These are phyloP conservation scores for Ferrisia virgata DNA, from an alignment of 2,888 invertebrate genomes.

Conservation along the genomic window DNA sequence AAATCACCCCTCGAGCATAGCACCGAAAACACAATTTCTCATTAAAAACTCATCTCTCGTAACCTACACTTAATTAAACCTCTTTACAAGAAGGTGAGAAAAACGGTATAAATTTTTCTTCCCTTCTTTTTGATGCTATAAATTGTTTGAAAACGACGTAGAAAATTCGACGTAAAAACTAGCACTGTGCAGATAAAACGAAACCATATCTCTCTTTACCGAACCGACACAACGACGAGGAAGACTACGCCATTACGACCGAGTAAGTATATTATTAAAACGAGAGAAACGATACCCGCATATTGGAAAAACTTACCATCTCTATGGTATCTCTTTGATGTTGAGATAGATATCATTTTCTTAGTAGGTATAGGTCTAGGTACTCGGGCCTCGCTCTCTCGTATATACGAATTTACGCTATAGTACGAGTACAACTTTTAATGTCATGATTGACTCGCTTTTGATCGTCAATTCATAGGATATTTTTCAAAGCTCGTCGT, in stretches of 20 bases:
- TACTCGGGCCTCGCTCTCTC: no score
- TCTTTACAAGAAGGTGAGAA: neutral
- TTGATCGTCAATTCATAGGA: neutral
- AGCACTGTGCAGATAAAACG: neutral
- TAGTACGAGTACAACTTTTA: neutral
- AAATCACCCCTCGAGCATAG: no score
- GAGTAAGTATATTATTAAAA: neutral
- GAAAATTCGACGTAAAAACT: neutral
- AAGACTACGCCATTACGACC: neutral
- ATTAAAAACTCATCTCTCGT: neutral
- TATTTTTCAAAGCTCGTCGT: neutral
- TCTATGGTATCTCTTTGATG: neutral
- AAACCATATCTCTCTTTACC: neutral
- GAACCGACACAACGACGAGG: neutral
- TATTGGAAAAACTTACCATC: slow-evolving; percentile 2
- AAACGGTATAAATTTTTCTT: neutral
- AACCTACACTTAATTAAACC: neutral
- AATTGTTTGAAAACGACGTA: neutral
- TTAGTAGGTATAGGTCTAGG: neutral
- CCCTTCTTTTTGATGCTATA: neutral
- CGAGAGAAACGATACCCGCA: neutral
- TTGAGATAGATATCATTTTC: neutral
- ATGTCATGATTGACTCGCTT: neutral
- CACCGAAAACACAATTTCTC: neutral
- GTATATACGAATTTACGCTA: no score